Base-by-base conservation (phyloP, 2,888 invertebrate genomes). In the Proisotoma minuta region DNA sequence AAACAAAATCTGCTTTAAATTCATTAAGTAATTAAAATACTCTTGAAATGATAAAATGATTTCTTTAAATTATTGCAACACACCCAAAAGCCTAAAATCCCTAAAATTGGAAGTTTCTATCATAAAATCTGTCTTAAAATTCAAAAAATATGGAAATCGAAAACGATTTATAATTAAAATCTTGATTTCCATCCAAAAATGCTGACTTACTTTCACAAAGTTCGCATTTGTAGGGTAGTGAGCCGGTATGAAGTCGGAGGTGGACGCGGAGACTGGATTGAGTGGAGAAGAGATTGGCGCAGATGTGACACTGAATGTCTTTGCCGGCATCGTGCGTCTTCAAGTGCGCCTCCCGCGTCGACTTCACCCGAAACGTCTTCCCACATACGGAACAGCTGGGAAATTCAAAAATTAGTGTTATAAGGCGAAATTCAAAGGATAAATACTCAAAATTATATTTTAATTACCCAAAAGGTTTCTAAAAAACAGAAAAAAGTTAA, bases 191-290 rank as follows among this genome's bases (percentile, higher is more conserved):
- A n/a, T n/a, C n/a, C n/a, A n/a, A n/a, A n/a, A n/a, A n/a, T n/a
- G n/a, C n/a, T n/a, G n/a, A n/a, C n/a, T 80, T 78, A 65, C 81
- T 77, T n/a, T 81, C 79, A 75, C 95, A 96, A 76, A 91, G 85
- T 0, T 89, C 89, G 78, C 96, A 96, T 57, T 82, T 82, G 78
- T 88, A 93, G 0, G 94, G 92, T 76, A 90, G 91, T 29, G 85
- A 82, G 2, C 89, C 89, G 3, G 86, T 86, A 77, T 94, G 93
- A 24, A 87, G 82, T 3, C 87, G 82, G 76, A 86, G 80, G 77
- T 95, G 95, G 52, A 92, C 83, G 75, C 84, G 86, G 73, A 95
- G 78, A 76, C 85, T 84, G 10, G 85, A 84, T 75, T 84, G 85
- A 0, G 85, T 84, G 1, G 85, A 82, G 73, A 86, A 86, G 60